Evolutionary conservation across 1,140 invertebrate genomes (phyloP).

Genomic region (Drosophila sp.): DNA sequence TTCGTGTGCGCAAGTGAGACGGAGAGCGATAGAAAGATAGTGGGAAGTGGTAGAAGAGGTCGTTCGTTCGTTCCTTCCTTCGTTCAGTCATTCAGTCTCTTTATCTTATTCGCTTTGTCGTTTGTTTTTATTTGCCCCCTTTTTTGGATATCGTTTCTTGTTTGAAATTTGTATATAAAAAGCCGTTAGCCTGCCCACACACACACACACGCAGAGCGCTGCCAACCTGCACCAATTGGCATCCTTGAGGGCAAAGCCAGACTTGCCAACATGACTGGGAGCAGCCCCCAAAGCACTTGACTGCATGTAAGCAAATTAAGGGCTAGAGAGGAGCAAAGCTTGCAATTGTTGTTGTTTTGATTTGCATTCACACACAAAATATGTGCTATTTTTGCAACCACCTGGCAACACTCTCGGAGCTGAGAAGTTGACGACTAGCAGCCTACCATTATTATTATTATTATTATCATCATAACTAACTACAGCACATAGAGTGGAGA

Average conservation of each 20-base stretch:
- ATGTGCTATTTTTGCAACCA: conserved; percentile 36
- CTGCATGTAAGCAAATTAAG: conserved; percentile 4
- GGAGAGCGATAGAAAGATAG: conserved; percentile 26
- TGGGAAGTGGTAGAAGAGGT: conserved; percentile 34
- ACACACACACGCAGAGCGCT: conserved; percentile 39
- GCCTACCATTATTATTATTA: conserved; percentile 59
- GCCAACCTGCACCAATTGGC: conserved; percentile 67
- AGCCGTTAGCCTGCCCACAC: conserved; percentile 64
- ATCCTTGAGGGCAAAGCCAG: conserved; percentile 56
- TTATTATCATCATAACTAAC: conserved; percentile 79
- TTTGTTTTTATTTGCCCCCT: conserved; percentile 74
- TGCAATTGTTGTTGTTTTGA: conserved; percentile 51
- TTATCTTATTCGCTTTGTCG: conserved; percentile 72
- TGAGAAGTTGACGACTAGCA: conserved; percentile 25
- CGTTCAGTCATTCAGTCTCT: conserved; percentile 37
- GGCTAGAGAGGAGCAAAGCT: conserved; percentile 9
- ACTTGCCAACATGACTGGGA: conserved; percentile 41
- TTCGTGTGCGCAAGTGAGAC: conserved; percentile 42
- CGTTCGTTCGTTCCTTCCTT: conserved; percentile 27
- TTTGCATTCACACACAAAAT: conserved; percentile 35
- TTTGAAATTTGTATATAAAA: conserved; percentile 47
- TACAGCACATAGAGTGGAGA: conserved; percentile 19
- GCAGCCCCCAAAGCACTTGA: conserved; percentile 34
- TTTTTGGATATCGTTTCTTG: conserved; percentile 37
- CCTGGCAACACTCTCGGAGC: conserved; percentile 40